These are phyloP conservation scores for Silurus asotus DNA, from an alignment of 2,113 vertebrate species.

Conservation along the genomic window DNA sequence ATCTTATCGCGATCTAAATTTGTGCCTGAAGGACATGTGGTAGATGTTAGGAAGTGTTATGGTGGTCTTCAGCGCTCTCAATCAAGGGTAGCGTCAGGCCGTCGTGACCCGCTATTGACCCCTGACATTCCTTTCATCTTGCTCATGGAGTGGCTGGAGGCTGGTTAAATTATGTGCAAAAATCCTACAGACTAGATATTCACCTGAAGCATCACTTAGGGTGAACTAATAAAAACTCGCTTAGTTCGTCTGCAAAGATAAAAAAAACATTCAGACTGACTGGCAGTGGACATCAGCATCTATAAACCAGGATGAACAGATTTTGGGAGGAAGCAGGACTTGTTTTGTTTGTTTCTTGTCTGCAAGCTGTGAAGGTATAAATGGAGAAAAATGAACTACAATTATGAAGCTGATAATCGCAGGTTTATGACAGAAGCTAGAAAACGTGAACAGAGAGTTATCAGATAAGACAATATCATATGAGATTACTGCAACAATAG, in stretches of 20 bases:
- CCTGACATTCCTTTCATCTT: constrained; percentile 30
- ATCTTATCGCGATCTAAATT: background rate
- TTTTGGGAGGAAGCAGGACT: background rate
- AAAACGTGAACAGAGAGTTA: background rate
- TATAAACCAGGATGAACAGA: background rate
- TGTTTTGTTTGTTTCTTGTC: background rate
- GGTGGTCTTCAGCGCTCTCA: constrained; percentile 20
- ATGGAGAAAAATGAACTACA: background rate
- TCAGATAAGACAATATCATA: background rate
- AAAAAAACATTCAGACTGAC: background rate
- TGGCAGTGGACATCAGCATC: background rate
- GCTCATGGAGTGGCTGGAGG: background rate
- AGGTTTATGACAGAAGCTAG: background rate
- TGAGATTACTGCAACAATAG: background rate
- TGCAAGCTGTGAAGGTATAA: background rate
- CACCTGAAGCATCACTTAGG: constrained; percentile 5
- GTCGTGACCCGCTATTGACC: constrained; percentile 7
- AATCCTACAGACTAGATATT: background rate
- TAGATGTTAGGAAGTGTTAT: constrained; percentile 17
- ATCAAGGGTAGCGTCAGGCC: constrained; percentile 17
- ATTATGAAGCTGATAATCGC: background rate
- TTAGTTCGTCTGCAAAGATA: background rate
- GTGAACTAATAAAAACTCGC: constrained; percentile 22
- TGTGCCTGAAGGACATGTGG: constrained; percentile 16
- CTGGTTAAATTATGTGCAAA: constrained; percentile 7